phyloP scores from a whole-genome alignment of 1,140 invertebrate genomes.

The Bombus ignitus region DNA sequence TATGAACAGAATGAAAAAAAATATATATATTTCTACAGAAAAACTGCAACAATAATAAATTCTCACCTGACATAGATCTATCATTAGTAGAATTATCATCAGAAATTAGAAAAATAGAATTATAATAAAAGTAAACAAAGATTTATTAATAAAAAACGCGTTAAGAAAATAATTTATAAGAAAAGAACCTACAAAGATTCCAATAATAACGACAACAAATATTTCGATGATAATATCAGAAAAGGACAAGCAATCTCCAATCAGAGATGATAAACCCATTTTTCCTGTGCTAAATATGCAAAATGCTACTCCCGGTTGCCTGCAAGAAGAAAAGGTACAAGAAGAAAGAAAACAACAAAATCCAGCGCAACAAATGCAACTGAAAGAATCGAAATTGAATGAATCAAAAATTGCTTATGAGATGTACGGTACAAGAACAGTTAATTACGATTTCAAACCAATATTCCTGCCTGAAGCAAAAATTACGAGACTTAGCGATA shows the following conservation, averaged over 20 bases:
- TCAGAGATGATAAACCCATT: neutral
- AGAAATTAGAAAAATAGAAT: neutral
- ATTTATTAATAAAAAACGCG: neutral
- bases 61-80: neutral
- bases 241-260: neutral
- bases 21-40: conserved; percentile 10
- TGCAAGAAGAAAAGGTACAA: neutral
- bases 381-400: neutral
- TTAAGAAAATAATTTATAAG: neutral
- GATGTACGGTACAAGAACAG: conserved; percentile 63
- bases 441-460: conserved; percentile 59
- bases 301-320: neutral
- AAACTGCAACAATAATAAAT: neutral
- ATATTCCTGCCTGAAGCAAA: conserved; percentile 23
- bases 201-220: neutral
- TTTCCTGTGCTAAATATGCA: neutral
- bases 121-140: no score
- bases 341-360: neutral
- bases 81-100: neutral
- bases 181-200: neutral
- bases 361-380: neutral
- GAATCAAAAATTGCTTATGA: conserved; percentile 56
- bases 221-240: neutral
- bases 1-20: neutral
- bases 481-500: conserved; percentile 44